A percentile compares a stretch with the other conserved stretches of the same genome.
phyloP scores from a whole-genome alignment of 2,797 vertebrate species.

The Mus spretus region DNA sequence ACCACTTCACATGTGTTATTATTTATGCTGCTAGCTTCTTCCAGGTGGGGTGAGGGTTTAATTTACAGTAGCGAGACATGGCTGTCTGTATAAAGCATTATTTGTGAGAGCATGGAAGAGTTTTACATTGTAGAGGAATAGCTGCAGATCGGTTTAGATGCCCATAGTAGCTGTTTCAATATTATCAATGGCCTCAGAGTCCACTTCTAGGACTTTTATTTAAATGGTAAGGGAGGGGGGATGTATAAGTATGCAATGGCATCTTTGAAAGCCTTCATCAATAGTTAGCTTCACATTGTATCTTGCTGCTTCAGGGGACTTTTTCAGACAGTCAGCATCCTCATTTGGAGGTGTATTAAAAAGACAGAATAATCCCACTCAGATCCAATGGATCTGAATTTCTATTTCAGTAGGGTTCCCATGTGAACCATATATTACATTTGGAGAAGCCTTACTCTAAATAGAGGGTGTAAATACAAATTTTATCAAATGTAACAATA shows the following conservation, averaged over 20 bases:
- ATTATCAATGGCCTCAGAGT: background rate
- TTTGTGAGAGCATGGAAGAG: background rate
- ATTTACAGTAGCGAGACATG: background rate
- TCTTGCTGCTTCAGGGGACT: background rate
- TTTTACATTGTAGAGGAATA: background rate
- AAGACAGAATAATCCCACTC: background rate
- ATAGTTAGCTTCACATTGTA: background rate
- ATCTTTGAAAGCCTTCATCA: background rate
- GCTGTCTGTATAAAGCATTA: background rate
- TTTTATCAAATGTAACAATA: constrained; percentile 7
- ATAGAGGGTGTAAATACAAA: background rate
- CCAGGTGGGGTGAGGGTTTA: constrained; percentile 61
- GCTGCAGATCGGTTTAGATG: background rate
- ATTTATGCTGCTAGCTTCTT: constrained; percentile 47
- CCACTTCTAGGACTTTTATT: background rate
- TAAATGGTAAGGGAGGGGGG: background rate
- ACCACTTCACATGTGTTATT: constrained; percentile 42
- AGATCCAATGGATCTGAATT: background rate
- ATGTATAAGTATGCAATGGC: background rate
- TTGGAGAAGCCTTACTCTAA: constrained; percentile 26
- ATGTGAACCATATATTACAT: background rate
- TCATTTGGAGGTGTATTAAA: background rate
- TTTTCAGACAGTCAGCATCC: background rate
- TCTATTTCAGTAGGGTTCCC: background rate
- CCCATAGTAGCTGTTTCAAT: background rate